Evolutionary conservation across 2,888 invertebrate genomes (phyloP), one percentile per base, ranked within the genome.

Genomic region (Synergus japonicus): DNA sequence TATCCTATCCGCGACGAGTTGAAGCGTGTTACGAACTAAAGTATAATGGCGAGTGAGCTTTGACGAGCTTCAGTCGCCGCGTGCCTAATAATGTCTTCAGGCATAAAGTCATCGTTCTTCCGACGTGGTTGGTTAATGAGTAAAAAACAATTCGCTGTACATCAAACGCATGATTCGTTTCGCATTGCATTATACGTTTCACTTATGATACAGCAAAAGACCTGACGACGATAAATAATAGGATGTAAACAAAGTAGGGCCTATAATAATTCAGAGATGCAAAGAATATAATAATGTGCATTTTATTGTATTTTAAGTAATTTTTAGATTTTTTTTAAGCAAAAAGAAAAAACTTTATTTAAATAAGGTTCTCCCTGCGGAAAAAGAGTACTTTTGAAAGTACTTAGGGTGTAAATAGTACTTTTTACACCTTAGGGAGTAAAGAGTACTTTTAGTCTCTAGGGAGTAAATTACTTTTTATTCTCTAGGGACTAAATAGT

Each of bases 101-200:
- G 18, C 66, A 66, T 44, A 44, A 66, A 44, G 66, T 18, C 44
- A 10, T 66, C 66, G 66, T 43, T 66, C 44, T 44, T 66, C 66
- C 66, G 18, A 43, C 66, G 18, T 43, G 41, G n/a, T 66, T 66
- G 18, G 66, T 15, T 66, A 66, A 66, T 66, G 18, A 66, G 66
- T 66, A 10, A 66, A 66, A 66, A 66, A 44, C 44, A 66, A 66
- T 66, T 66, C 44, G 43, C 44, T 41, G 44, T n/a, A 66, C 66
- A 66, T 66, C 66, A 44, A 66, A 66, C 37, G 44, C 66, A 66
- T 66, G 18, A 66, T 66, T 66, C 44, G 44, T 66, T 18, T 66
- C 66, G 66, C 66, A 66, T n/a, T 66, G 12, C 65, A 2, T 65
- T 65, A n/a, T 4, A 44, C 41, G 66, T 66, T 66, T 44, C 66